Conservation (phyloP, 1,140 invertebrate species). For the Galleria mellonella region DNA sequence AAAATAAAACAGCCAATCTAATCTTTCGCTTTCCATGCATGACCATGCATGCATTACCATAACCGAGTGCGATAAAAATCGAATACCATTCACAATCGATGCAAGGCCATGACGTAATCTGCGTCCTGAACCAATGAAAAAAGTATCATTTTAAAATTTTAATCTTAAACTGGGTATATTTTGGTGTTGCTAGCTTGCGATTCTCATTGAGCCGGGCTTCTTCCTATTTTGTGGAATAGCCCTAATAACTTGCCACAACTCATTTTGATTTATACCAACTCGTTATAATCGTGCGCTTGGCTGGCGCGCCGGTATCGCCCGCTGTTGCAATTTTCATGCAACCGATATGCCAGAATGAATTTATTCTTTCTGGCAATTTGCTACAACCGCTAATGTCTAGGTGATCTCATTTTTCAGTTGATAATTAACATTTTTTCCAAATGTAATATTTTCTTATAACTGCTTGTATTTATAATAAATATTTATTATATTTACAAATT, state of each 20-base stretch:
- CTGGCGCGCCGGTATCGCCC: conserved; percentile 47
- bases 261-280: conserved; percentile 67
- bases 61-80: conserved; percentile 4
- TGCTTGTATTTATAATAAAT: too few species aligned
- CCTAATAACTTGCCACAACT: conserved; percentile 69
- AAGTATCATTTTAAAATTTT: too few species aligned
- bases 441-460: too few species aligned
- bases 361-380: conserved; percentile 64
- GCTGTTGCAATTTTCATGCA: conserved; percentile 68
- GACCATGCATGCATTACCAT: background rate
- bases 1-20: too few species aligned
- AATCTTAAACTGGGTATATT: background rate
- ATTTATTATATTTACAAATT: too few species aligned
- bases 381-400: conserved; percentile 36
- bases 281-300: conserved; percentile 68
- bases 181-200: background rate
- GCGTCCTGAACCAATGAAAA: too few species aligned
- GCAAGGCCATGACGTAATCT: too few species aligned
- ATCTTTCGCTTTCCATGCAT: too few species aligned
- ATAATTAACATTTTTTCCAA: background rate
- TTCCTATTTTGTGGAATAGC: conserved; percentile 55
- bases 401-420: conserved; percentile 27
- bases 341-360: conserved; percentile 59
- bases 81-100: background rate
- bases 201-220: conserved; percentile 18